Percentiles rank a stretch among this genome's conserved stretches.
phyloP scores from a whole-genome alignment of 2,113 vertebrate species.

The Neotoma lepida region DNA sequence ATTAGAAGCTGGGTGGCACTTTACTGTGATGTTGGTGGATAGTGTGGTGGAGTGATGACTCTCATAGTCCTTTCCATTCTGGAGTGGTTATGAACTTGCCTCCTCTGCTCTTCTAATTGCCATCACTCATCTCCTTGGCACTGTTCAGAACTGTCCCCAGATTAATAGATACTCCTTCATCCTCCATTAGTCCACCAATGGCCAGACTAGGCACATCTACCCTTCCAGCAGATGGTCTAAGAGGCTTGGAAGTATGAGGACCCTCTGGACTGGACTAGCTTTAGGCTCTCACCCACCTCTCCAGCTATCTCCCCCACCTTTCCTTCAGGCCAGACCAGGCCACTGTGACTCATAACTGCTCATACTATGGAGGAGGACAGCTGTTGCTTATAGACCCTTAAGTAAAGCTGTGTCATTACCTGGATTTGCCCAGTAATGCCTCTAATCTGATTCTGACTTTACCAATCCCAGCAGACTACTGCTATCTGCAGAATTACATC shows the following conservation, averaged over 20 bases:
- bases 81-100: background rate
- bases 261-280: background rate
- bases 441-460: constrained; percentile 64
- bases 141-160: background rate
- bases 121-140: background rate
- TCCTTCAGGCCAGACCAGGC: background rate
- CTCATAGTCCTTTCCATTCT: constrained; percentile 19
- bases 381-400: constrained; percentile 60
- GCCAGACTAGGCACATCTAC: background rate
- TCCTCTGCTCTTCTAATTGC: constrained; percentile 23
- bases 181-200: background rate
- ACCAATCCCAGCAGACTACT: constrained; percentile 33
- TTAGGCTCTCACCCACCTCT: constrained; percentile 8
- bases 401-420: constrained; percentile 50
- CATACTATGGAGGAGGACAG: constrained; percentile 56
- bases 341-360: constrained; percentile 47
- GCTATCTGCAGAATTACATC: background rate
- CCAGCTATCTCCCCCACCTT: background rate
- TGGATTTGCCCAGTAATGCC: constrained; percentile 51
- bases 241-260: background rate
- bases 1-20: constrained; percentile 9
- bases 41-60: background rate
- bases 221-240: constrained; percentile 28
- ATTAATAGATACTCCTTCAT: background rate
- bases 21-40: background rate